These are phyloP conservation scores for Urocynchramus pylzowi DNA, from an alignment of 2,113 vertebrate genomes.

Conservation along the genomic window DNA sequence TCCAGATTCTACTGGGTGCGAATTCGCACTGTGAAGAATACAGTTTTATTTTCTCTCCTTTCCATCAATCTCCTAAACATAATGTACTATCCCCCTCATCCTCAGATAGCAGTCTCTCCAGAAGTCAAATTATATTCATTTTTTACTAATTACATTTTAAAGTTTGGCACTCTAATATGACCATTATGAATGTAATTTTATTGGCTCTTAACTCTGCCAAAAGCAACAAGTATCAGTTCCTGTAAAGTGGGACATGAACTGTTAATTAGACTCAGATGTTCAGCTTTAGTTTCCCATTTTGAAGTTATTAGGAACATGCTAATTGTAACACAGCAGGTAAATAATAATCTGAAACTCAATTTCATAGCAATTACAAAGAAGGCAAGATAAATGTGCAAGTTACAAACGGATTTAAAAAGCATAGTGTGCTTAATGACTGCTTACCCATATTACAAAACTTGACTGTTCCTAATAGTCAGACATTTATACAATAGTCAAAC, in stretches of 20 bases:
- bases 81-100: neutral
- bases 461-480: neutral
- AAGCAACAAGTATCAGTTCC: neutral
- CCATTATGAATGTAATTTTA: neutral
- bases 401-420: neutral
- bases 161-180: neutral
- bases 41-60: neutral
- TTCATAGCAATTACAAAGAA: neutral
- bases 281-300: neutral
- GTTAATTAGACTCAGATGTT: neutral
- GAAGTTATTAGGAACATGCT: neutral
- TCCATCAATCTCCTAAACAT: neutral
- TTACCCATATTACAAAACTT: neutral
- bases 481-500: neutral
- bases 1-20: neutral
- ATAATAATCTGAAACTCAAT: conserved; percentile 2
- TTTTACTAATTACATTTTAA: neutral
- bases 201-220: neutral
- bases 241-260: neutral
- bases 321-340: conserved; percentile 31
- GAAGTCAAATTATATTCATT: neutral
- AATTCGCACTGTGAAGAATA: neutral
- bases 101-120: neutral
- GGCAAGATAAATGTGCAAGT: neutral
- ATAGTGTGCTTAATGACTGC: neutral